phyloP scores from a whole-genome alignment of 2,113 vertebrate genomes.

The Poicephalus meyeri region DNA sequence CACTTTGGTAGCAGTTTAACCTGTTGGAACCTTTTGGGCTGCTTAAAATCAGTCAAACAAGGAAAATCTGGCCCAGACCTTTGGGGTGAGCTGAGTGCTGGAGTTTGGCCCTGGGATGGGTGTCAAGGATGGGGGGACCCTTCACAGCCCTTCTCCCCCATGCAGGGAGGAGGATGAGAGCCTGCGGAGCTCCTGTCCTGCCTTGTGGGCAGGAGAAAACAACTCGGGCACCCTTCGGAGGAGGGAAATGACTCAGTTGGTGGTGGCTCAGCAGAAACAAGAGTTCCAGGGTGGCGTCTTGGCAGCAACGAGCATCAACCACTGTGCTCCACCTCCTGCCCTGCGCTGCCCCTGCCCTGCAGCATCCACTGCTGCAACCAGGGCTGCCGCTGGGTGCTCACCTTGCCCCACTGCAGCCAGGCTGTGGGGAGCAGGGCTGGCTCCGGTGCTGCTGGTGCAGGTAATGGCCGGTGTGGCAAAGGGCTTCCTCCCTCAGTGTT shows the following conservation, averaged over 20 bases:
- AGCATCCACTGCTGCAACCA: background rate
- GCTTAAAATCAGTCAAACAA: background rate
- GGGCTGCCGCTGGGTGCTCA: background rate
- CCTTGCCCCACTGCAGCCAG: too few relatives aligned
- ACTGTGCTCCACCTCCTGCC: background rate
- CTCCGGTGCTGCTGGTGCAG: background rate
- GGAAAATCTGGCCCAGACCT: fast-evolving
- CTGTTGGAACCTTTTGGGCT: background rate
- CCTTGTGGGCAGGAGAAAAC: background rate
- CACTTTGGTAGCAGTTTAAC: background rate
- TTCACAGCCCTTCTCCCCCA: too few relatives aligned
- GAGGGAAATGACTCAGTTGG: constrained; percentile 32
- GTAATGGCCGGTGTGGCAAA: background rate
- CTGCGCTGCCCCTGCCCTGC: background rate
- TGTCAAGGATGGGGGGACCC: background rate
- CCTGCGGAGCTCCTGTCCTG: background rate
- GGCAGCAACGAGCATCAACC: background rate
- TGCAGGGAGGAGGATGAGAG: background rate
- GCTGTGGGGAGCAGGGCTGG: too few relatives aligned
- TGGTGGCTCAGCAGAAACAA: constrained; percentile 9
- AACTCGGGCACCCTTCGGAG: background rate
- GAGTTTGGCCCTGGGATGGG: background rate
- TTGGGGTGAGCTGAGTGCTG: background rate
- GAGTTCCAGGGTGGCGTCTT: background rate
- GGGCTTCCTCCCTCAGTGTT: background rate